phyloP scores from a whole-genome alignment of 2,888 invertebrate species.

The Cancer borealis region DNA sequence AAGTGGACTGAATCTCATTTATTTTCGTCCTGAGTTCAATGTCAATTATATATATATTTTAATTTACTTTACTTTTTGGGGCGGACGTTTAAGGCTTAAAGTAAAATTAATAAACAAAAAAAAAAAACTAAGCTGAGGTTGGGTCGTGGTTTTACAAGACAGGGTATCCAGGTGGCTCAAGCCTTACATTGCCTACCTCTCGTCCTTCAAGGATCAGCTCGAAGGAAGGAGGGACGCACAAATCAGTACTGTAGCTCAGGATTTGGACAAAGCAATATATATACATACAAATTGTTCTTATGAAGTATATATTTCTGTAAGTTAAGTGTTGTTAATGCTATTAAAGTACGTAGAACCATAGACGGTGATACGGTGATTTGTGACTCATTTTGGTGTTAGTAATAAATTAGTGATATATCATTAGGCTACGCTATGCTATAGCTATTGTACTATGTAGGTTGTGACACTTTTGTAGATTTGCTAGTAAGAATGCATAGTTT shows the following conservation, averaged over 20 bases:
- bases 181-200: not conserved
- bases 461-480: slow-evolving; percentile 21
- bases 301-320: not conserved
- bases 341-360: not conserved
- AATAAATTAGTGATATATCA: not conserved
- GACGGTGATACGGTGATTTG: not conserved
- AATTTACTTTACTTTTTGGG: too few relatives aligned
- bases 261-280: not conserved
- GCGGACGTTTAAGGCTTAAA: too few relatives aligned
- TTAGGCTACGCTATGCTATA: not conserved
- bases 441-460: not conserved
- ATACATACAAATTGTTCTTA: not conserved
- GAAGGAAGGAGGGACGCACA: not conserved
- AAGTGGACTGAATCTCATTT: too few relatives aligned
- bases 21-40: too few relatives aligned
- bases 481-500: not conserved
- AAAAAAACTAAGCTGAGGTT: too few relatives aligned
- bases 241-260: slow-evolving; percentile 33
- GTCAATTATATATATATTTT: too few relatives aligned
- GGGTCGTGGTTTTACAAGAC: too few relatives aligned
- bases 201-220: not conserved
- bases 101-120: too few relatives aligned
- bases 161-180: not conserved
- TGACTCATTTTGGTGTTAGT: not conserved
- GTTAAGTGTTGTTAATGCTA: not conserved